Base-by-base conservation (phyloP, 2,113 vertebrate species). In the Perca fluviatilis region DNA sequence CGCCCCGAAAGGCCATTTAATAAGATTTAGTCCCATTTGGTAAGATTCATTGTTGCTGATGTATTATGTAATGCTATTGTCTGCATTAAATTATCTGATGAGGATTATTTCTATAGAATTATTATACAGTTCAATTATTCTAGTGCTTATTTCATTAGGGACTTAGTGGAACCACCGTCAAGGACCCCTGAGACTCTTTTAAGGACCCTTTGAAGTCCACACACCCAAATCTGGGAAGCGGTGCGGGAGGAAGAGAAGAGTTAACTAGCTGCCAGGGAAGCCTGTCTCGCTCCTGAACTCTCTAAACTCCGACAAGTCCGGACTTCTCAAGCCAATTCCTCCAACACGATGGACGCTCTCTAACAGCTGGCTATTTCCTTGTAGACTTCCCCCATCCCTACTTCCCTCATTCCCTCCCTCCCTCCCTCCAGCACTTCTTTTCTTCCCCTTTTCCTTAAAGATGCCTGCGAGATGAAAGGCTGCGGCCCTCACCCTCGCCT, bases 401-500 rank as follows among this genome's bases (percentile, higher is more conserved):
- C 43, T 12, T 51, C 46, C 63, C 46, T 60, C 58, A 30, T 12
- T 51, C 46, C 63, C 46, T 60, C 58, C 15, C 27, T 50, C 67
- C 12, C 3, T 58, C 60, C 10, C 16, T 21, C n/a, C 40, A 1
- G 66, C 72, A 25, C 74, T 81, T 85, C 62, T 73, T 79, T 86
- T 75, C 77, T 87, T 91, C 67, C 76, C 79, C 70, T 86, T 89
- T 87, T 74, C 80, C 89, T 92, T 84, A 84, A 91, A 93, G 92
- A 95, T 95, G 92, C 81, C 90, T 90, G 85, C 27, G 56, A 94
- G 94, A 95, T 95, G 95, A 95, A 95, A 96, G 94, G 86, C 88
- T 83, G 82, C 4, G 68, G 68, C 78, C 85, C 75, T 87, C 80
- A 80, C 80, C 91, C 85, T 91, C 30, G 85, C 84, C 94, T 96